Evolutionary conservation across 2,888 invertebrate species (phyloP).

Genomic region (Ormyrus rosae): DNA sequence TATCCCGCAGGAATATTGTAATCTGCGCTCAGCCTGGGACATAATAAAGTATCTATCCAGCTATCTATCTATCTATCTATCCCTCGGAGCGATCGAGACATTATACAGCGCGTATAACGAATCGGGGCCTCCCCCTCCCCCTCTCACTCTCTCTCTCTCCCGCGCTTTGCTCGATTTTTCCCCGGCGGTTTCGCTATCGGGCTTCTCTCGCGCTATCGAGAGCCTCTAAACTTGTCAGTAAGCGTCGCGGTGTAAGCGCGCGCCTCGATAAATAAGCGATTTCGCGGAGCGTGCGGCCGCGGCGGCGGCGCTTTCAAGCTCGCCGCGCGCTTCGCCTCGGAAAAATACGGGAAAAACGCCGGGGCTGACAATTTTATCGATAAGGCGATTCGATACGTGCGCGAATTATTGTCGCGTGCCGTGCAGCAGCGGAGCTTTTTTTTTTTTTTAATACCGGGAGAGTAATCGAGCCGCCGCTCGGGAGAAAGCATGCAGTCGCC

Average conservation of each 20-base stretch:
- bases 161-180: background rate
- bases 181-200: background rate
- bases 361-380: constrained; percentile 42
- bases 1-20: constrained; percentile 36
- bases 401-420: constrained; percentile 30
- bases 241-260: constrained; percentile 10
- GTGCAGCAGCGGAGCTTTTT: background rate
- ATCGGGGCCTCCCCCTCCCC: constrained; percentile 51
- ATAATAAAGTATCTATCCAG: constrained; percentile 52
- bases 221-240: constrained; percentile 38
- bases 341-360: constrained; percentile 13
- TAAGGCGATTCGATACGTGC: constrained; percentile 32
- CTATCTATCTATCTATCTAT: constrained; percentile 46
- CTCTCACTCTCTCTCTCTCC: constrained; percentile 54
- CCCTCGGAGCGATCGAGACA: constrained; percentile 45
- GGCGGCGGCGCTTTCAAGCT: constrained; percentile 26
- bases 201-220: background rate
- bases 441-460: too few species aligned
- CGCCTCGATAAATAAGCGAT: constrained; percentile 52
- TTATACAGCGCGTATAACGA: constrained; percentile 40
- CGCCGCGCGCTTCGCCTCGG: constrained; percentile 15
- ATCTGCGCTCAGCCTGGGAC: constrained; percentile 27
- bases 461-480: too few species aligned
- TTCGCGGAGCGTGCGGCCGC: constrained; percentile 36
- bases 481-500: too few species aligned